Percentiles rank a stretch among this genome's conserved stretches.
Conservation (phyloP, 2,113 vertebrate genomes). For the Pavo muticus region DNA sequence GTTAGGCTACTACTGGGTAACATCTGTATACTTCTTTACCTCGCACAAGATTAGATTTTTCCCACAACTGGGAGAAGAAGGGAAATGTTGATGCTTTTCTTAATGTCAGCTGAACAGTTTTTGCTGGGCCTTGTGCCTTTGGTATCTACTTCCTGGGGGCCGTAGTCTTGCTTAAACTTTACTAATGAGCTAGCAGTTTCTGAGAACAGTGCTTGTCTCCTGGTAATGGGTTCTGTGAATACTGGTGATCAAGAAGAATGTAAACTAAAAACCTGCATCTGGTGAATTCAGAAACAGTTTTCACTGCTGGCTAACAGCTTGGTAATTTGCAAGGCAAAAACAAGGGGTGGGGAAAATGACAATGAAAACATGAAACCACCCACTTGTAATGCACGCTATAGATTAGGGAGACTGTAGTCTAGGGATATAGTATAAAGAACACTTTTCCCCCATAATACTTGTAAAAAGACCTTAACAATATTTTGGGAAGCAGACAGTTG, state of each 20-base stretch:
- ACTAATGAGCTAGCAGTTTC: neutral
- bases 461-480: neutral
- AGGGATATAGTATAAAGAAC: neutral
- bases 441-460: neutral
- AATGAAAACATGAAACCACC: neutral
- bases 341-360: rapidly evolving
- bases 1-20: too few relatives aligned
- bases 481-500: neutral
- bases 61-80: neutral
- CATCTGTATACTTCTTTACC: too few relatives aligned
- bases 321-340: neutral
- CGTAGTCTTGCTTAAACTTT: neutral
- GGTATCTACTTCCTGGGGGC: rapidly evolving
- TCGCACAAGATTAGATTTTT: neutral
- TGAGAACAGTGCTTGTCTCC: neutral
- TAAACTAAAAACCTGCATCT: neutral
- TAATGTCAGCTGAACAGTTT: rapidly evolving
- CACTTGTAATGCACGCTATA: neutral
- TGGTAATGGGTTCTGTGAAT: neutral
- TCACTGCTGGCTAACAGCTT: neutral
- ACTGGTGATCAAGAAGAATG: neutral
- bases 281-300: neutral
- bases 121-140: rapidly evolving
- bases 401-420: neutral
- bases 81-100: neutral